Evolutionary conservation across 2,888 invertebrate genomes (phyloP), one percentile per base, ranked within the genome.

Genomic region (Anthophora plumipes): DNA sequence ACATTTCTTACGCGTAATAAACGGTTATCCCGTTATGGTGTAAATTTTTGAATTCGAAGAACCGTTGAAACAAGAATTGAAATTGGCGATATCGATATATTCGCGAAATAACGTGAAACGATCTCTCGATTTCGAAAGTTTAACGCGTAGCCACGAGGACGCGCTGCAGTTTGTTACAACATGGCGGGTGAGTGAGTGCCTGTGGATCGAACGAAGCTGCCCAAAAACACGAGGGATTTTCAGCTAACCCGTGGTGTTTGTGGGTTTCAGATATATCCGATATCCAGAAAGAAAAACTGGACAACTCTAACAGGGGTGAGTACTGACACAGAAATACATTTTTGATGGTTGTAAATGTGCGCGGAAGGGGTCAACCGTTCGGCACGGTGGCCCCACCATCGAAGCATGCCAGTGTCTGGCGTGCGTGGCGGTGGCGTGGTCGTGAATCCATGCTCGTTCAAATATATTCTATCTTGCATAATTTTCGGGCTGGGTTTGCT

Each of bases 141-240:
- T 60, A 61, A 31, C 66, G 81, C 77, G 72, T 46, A 73, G 85
- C 90, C 92, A 83, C 80, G 69, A 88, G 93, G 83, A 89, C 63
- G 91, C 93, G 91, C 86, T 75, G 88, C 88, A 92, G 93, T 93
- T 93, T 93, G 93, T 92, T 92, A 90, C 92, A 93, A 93, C 90
- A 93, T 93, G 93, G 93, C 93, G 93, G 93, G 93, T 93, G 93
- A 93, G 93, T 93, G 92, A 91, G 91, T 92, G 92, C 89, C 90
- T 89, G 90, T 90, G 90, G 90, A 91, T 88, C 90, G 89, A 89
- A 91, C 89, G 88, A 91, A 86, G 86, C 89, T 91, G 89, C 88
- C 82, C 79, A 79, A 91, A 91, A 92, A 92, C 91, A 92, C 91
- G 91, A 92, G 91, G 90, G 89, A 90, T 90, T 90, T 90, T 87